Base-by-base conservation (phyloP, 1,140 invertebrate species). In the Drosophila albomicans region DNA sequence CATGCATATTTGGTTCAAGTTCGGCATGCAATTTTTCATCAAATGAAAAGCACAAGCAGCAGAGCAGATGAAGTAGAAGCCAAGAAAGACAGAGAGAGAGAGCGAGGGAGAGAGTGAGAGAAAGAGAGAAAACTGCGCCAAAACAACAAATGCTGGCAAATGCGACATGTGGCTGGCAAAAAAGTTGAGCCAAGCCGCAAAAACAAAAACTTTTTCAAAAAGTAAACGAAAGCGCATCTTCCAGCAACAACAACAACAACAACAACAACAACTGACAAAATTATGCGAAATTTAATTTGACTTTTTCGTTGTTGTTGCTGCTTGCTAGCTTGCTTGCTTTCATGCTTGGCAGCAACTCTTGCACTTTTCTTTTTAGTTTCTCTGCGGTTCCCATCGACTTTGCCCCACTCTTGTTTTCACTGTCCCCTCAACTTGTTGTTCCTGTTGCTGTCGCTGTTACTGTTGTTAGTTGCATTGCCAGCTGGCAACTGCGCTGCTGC, bases 231-330 rank as follows among this genome's bases (percentile, higher is more conserved):
- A 78, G 68, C 62, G 56, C 68, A 75, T 69, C 46, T 45, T 3
- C 28, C 51, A 62, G 32, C 45, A 81, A 58, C 41, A 80, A 64
- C 16, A 84, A 73, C 62, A 78, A 82, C 61, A 43, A 57, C 38
- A 76, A 59, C 48, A 43, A 57, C 38, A 77, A 59, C 48, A 79
- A 52, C 30, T 57, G 61, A 74, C 48, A 73, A 88, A 85, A 89
- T 85, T 90, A 89, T 89, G 86, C 78, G 86, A 90, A 89, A 89
- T 89, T 89, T 89, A 89, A 89, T 89, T 89, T 89, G 86, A 90
- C 86, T 89, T 89, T 89, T 81, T 58, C 59, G 25, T 68, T 48
- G 54, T 73, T 66, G 57, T 58, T 87, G 79, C 65, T 61, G 70
- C 59, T 66, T 20, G 38, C 30, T 58, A 49, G 15, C 57, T 56